Evolutionary conservation across 2,797 vertebrate species (phyloP), one percentile per base, ranked within the genome.

Genomic region (Streptopelia turtur): DNA sequence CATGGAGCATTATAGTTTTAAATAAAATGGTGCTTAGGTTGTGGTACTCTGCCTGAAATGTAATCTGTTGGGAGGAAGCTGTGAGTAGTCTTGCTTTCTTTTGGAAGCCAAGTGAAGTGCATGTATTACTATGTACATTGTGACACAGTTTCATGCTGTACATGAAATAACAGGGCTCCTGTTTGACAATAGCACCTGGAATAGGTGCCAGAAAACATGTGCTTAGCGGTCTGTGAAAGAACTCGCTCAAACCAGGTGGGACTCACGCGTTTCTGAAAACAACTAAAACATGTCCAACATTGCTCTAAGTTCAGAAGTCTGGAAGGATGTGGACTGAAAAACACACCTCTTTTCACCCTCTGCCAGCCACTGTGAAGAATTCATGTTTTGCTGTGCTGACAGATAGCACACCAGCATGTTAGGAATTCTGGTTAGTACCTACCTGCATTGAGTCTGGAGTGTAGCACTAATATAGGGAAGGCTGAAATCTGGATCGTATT

Each of bases 11-110:
- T 75, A 41, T 18, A 12, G 28, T 65, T 94, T 87, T 66, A 92
- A 90, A 80, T 80, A 76, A 76, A 63, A 33, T 0, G 1, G 17
- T 0, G 0, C 4, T 66, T 79, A 70, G 52, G 22, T 53, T 0
- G 1, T 50, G 25, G 37, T 77, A 30, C 5, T 82, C n/a, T 64
- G 52, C 2, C 22, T 90, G 66, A 90, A 90, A 87, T 64, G 11
- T 4, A 25, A 30, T 60, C 13, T 66, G 43, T 52, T 35, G 33
- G 28, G 65, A 92, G 66, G 59, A 69, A 76, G 5, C 31, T 45
- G 30, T 15, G n/a, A 82, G 24, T 25, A 35, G 13, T 33, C 45
- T 49, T 45, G 18, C 6, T 5, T 14, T 63, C 27, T 76, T 68
- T 49, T 5, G 33, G 75, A 84, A 89, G 37, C 35, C 13, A 81